phyloP scores from a whole-genome alignment of 2,888 invertebrate genomes.

The Ennomos erosarius region DNA sequence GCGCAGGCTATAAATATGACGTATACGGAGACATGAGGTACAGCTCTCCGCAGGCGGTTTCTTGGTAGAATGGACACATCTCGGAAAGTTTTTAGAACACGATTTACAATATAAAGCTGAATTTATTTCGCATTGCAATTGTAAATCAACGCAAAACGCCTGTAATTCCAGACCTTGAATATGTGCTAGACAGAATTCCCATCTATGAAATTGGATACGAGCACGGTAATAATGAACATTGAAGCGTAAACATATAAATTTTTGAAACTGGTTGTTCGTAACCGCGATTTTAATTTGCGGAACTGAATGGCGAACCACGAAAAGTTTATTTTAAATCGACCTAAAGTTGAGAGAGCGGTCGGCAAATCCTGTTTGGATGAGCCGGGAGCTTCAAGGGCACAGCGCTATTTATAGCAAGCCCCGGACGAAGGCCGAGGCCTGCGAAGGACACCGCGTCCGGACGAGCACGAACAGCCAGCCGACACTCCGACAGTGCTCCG shows the following conservation, averaged over 20 bases:
- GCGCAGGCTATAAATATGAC: slow-evolving; percentile 70
- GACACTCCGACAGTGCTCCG: slow-evolving; percentile 30
- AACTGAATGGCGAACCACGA: slow-evolving; percentile 10
- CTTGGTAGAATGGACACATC: slow-evolving; percentile 17
- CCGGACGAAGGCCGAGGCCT: slow-evolving; percentile 55
- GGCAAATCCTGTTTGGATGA: slow-evolving; percentile 76
- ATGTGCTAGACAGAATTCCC: slow-evolving; percentile 19
- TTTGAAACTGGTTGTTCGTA: slow-evolving; percentile 7
- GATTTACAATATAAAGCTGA: slow-evolving; percentile 1
- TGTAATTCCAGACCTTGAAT: slow-evolving; percentile 10
- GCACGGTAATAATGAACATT: slow-evolving; percentile 29
- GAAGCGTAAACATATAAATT: slow-evolving; percentile 29
- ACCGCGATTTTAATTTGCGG: slow-evolving; percentile 9
- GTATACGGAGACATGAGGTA: slow-evolving; percentile 55
- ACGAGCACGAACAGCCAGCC: slow-evolving; percentile 35
- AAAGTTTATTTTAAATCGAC: slow-evolving; percentile 43
- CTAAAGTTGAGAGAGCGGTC: slow-evolving; percentile 45
- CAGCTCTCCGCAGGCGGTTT: slow-evolving; percentile 21
- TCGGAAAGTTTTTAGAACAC: slow-evolving; percentile 22
- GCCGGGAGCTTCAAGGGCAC: slow-evolving; percentile 74
- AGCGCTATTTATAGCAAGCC: slow-evolving; percentile 74
- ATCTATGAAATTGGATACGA: slow-evolving; percentile 23
- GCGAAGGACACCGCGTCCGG: slow-evolving; percentile 52
- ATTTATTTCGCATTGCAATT: slow-evolving; percentile 6
- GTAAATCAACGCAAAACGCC: slow-evolving; percentile 13